These are phyloP conservation scores for Xiphydria camelus DNA, from an alignment of 2,888 invertebrate genomes.

Conservation along the genomic window DNA sequence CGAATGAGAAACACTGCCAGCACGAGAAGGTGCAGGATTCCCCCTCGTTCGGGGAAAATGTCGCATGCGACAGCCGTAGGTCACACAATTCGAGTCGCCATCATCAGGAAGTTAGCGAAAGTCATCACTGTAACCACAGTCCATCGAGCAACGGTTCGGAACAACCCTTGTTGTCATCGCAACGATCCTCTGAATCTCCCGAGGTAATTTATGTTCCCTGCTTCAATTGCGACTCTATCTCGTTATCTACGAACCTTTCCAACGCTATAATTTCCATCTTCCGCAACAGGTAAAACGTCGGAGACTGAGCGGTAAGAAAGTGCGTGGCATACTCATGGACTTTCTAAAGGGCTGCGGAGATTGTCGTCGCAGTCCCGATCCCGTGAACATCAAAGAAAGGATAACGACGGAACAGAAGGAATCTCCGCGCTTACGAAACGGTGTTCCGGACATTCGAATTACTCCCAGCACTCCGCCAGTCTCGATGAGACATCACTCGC, in stretches of 20 bases:
- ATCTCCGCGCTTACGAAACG: conserved; percentile 10
- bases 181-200: conserved; percentile 25
- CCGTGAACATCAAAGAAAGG: conserved; percentile 14
- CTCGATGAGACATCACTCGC: no score
- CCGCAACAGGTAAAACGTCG: conserved; percentile 37
- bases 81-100: neutral
- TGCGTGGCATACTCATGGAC: conserved; percentile 46
- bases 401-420: neutral
- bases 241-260: neutral
- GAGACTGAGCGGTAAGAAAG: conserved; percentile 45
- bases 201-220: no score
- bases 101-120: conserved; percentile 7
- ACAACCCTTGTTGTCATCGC: conserved; percentile 30
- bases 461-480: conserved; percentile 16
- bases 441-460: conserved; percentile 20
- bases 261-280: conserved; percentile 7
- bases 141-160: conserved; percentile 29
- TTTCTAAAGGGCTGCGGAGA: conserved; percentile 49
- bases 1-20: conserved; percentile 18
- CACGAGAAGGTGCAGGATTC: conserved; percentile 21
- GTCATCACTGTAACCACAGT: conserved; percentile 18
- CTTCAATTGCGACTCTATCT: no score
- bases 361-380: conserved; percentile 29
- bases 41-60: neutral
- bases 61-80: neutral